Evolutionary conservation across 2,113 vertebrate species (phyloP), one percentile per base, ranked within the genome.

Genomic region (Sinocyclocheilus grahami): DNA sequence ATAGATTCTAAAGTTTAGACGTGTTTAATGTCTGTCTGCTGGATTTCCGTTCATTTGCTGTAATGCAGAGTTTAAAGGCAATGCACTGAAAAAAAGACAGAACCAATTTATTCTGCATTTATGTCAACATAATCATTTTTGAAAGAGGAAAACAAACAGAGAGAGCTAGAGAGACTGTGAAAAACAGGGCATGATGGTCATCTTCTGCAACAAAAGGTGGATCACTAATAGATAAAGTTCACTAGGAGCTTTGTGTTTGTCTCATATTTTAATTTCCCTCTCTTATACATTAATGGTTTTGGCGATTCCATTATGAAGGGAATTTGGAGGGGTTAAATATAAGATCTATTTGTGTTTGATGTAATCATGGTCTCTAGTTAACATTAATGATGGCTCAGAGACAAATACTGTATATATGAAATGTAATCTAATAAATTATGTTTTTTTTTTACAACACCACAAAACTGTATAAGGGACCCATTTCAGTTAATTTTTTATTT

Each of bases 161-260:
- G 46, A 60, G 39, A 69, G 37, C 10, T 39, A 42, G 60, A 42
- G 55, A 27, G 42, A 53, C 9, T 78, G 39, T 30, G 53, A 65
- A 42, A 27, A 27, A 62, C 71, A 75, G 39, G 74, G 39, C n/a
- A 48, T 78, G 27, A 83, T 37, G 48, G 63, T 60, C 69, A 82
- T 82, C 27, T 27, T 69, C 67, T 60, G 51, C 86, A 76, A 72
- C 79, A 86, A 86, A 87, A 84, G 69, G 69, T 84, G 80, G n/a
- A 86, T 39, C 84, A 24, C 83, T 74, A 83, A 88, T 83, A 88
- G 63, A 83, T 58, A 86, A 30, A 79, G 74, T 78, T 87, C 72
- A 79, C 22, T 42, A 20, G 18, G 37, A 33, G 82, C 55, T 58
- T 53, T 39, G 63, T 77, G 51, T 78, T 78, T 20, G 51, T 78